Conservation (phyloP, 2,113 vertebrate genomes). For the Scomber colias region DNA sequence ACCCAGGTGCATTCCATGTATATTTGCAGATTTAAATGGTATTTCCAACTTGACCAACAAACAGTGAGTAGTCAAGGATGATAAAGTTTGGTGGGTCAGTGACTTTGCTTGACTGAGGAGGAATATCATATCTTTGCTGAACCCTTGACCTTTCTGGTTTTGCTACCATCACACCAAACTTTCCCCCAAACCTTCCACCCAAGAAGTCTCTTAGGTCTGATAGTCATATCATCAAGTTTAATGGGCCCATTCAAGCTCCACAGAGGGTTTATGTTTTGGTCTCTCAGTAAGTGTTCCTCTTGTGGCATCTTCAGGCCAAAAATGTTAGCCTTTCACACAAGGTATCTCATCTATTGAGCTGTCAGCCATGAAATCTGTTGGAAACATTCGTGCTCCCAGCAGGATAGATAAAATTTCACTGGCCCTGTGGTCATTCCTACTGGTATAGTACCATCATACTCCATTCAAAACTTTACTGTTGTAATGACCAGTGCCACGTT, state of each 20-base stretch:
- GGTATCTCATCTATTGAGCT: too few species aligned
- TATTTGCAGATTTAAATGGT: not conserved
- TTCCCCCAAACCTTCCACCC: not conserved
- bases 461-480: not conserved
- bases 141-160: not conserved
- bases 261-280: not conserved
- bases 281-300: not conserved
- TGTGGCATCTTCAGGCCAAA: not conserved
- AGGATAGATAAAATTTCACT: not conserved
- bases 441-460: not conserved
- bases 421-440: not conserved
- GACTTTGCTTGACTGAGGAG: not conserved
- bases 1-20: not conserved
- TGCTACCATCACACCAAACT: not conserved
- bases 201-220: not conserved
- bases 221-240: not conserved
- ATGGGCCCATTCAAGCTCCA: not conserved
- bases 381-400: not conserved
- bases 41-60: not conserved
- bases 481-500: not conserved
- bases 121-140: not conserved
- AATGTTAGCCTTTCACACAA: not conserved
- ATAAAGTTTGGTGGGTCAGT: not conserved
- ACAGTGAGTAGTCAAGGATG: not conserved
- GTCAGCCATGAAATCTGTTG: not conserved